Evolutionary conservation across 30 jellyfish, hydroid and myxozoan genomes (phyloP).

Genomic region (Morbakka virulenta): DNA sequence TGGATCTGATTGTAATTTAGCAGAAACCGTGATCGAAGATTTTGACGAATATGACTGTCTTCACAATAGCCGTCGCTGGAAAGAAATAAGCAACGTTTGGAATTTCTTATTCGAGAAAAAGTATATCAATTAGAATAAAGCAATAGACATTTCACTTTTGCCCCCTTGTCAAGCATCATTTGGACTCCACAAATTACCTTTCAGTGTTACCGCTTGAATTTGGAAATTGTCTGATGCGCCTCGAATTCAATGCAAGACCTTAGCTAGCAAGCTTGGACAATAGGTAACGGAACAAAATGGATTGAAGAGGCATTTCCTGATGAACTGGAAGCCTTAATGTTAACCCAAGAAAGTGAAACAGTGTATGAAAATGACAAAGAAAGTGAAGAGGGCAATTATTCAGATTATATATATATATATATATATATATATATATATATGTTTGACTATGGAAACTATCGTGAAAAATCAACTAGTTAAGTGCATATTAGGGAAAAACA

Average conservation of each 20-base stretch:
- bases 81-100: constrained; percentile 1
- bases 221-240: constrained; percentile 14
- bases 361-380: not conserved
- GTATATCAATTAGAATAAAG: not conserved
- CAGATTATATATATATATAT: no score
- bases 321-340: not conserved
- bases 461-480: no score
- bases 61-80: constrained; percentile 1
- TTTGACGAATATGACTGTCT: constrained; percentile 1
- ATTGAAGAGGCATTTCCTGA: constrained; percentile 7
- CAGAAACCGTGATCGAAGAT: constrained; percentile 1
- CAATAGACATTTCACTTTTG: constrained; percentile 1
- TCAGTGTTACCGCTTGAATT: constrained; percentile 11
- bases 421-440: no score
- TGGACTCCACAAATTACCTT: constrained; percentile 4
- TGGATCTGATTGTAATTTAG: constrained; percentile 1
- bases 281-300: constrained; percentile 1
- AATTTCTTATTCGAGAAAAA: not conserved
- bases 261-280: not conserved
- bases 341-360: not conserved
- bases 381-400: not conserved
- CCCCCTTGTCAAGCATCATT: constrained; percentile 27
- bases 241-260: constrained; percentile 9
- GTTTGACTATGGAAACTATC: no score
- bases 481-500: no score